These are phyloP conservation scores for Spermophilus dauricus DNA, from an alignment of 2,113 vertebrate genomes.

Conservation along the genomic window DNA sequence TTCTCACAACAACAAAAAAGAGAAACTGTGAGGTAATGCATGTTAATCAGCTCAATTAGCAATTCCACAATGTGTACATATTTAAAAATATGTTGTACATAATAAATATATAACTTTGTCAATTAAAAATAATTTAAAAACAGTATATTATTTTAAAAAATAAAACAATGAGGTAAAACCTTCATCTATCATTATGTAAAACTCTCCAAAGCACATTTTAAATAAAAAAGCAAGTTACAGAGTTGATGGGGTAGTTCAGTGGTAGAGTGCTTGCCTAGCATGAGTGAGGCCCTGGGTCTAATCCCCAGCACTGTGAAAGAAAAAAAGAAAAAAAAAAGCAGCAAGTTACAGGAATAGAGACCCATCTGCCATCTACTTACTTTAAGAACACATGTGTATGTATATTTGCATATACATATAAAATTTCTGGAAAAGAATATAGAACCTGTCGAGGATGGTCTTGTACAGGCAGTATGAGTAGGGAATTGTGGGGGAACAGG, in stretches of 20 bases:
- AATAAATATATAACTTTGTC: background rate
- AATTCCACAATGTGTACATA: background rate
- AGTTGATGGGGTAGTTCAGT: background rate
- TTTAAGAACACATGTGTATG: constrained; percentile 39
- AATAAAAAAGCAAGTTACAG: constrained; percentile 43
- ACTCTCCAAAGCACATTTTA: constrained; percentile 12
- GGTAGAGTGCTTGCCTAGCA: background rate
- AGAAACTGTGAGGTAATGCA: background rate
- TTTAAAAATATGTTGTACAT: background rate
- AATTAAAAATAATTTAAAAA: background rate
- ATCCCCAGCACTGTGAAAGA: background rate
- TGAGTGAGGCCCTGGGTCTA: background rate
- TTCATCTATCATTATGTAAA: constrained; percentile 37
- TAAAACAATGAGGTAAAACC: constrained; percentile 45
- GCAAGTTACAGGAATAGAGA: constrained; percentile 38
- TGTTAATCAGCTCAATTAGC: background rate
- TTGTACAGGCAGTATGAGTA: background rate
- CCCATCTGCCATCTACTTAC: constrained; percentile 37
- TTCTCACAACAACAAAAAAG: background rate
- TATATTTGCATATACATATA: constrained; percentile 39
- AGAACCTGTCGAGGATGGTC: constrained; percentile 10
- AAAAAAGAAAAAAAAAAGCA: constrained; percentile 34
- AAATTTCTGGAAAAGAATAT: constrained; percentile 29
- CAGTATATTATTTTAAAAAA: background rate
- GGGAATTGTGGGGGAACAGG: background rate